Base-by-base conservation (phyloP, 2,113 vertebrate genomes). In the Sclerurus mexicanus region DNA sequence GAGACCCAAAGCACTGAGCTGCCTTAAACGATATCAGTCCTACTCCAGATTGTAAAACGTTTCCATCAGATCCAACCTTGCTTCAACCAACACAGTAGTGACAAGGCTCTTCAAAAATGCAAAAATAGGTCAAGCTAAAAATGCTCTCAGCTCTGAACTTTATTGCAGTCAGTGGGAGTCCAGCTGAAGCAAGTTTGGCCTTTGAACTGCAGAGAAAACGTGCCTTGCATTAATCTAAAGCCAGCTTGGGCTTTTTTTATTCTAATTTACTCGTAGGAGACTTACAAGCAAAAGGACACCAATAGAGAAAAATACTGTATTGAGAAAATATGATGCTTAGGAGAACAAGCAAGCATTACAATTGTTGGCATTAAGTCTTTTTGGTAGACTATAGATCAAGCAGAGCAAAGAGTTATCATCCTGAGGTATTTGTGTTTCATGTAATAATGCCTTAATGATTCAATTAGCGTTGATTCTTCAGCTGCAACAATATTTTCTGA, bases 401-500 rank as follows among this genome's bases (percentile, higher is more conserved):
- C 37, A 35, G 69, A 96, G 92, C 30, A 68, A 55, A 91, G 86
- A 95, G 58, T 69, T 78, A 91, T 77, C 92, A 88, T 89, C 81
- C 59, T n/a, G 64, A 96, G 94, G 85, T 95, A 93, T 96, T 95
- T 96, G 90, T 83, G 76, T 86, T 96, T 91, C 90, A 58, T 89
- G 87, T 95, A 96, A 96, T 96, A 97, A 97, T 92, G 96, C 91
- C 88, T 93, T 97, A 98, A 98, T 97, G 96, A 98, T 97, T 97
- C 97, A 96, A 97, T 98, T 98, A 98, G 94, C 96, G 97, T 97
- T 69, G 97, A 98, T 97, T 98, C 96, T 97, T 97, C 86, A 94
- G 90, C 86, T 52, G 96, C 97, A 97, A 96, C 92, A 97, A 96
- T 97, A 97, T 97, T 98, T 98, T 97, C 91, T 96, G 82, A 93